Evolutionary conservation across 2,888 invertebrate species (phyloP).

Genomic region (Macrosiphum euphorbiae): DNA sequence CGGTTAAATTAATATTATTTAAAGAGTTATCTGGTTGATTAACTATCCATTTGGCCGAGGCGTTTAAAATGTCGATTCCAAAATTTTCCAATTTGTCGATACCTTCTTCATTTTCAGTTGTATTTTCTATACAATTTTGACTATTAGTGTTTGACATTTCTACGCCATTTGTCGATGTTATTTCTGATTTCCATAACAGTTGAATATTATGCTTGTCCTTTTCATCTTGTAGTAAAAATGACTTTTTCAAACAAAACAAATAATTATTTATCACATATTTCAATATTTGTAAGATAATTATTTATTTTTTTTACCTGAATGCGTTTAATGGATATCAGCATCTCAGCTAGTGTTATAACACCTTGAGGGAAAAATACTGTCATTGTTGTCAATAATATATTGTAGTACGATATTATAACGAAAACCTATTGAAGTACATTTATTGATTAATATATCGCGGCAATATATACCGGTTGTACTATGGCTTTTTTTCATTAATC

Average conservation of each 20-base stretch:
- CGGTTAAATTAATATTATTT: slow-evolving; percentile 73
- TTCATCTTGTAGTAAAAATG: slow-evolving; percentile 71
- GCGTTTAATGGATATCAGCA: background rate
- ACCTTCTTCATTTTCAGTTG: background rate
- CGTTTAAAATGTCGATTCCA: slow-evolving; percentile 72
- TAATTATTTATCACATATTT: background rate
- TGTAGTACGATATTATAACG: slow-evolving; percentile 90
- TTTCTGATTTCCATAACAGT: background rate
- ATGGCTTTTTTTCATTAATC: no score
- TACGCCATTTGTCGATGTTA: background rate
- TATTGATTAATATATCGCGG: background rate
- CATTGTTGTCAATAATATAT: slow-evolving; percentile 83
- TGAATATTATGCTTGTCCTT: slow-evolving; percentile 41
- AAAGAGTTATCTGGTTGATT: slow-evolving; percentile 73
- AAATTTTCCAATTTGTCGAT: background rate
- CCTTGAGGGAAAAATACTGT: slow-evolving; percentile 90
- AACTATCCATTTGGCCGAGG: slow-evolving; percentile 73
- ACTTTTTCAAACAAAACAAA: slow-evolving; percentile 67
- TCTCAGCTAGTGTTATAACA: slow-evolving; percentile 81
- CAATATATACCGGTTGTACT: no score
- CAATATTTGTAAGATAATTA: background rate
- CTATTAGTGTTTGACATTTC: background rate
- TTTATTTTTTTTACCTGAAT: background rate
- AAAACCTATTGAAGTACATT: slow-evolving; percentile 78
- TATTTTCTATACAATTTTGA: background rate